Evolutionary conservation across 2,888 invertebrate species (phyloP).

Genomic region (Drosophila rubida): DNA sequence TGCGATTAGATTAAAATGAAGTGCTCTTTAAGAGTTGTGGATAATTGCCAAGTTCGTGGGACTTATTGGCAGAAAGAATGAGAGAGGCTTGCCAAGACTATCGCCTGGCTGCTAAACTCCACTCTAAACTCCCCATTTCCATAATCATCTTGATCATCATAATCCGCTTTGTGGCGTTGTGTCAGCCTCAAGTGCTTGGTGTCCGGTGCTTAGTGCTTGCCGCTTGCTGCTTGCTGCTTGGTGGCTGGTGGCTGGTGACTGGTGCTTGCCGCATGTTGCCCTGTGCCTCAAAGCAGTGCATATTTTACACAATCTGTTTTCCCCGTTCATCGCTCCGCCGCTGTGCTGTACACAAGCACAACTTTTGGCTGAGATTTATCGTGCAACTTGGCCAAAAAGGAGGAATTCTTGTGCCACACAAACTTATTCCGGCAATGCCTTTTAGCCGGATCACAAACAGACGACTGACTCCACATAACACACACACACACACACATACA

Average conservation of each 20-base stretch:
- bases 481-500: not conserved
- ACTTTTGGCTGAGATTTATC: constrained; percentile 74
- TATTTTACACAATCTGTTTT: constrained; percentile 70
- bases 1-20: constrained; percentile 26
- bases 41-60: constrained; percentile 35
- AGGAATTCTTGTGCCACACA: constrained; percentile 49
- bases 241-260: constrained; percentile 21
- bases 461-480: constrained; percentile 3
- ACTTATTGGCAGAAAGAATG: constrained; percentile 25
- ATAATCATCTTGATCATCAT: constrained; percentile 69
- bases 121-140: constrained; percentile 10
- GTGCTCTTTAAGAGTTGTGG: constrained; percentile 20
- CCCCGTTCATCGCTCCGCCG: not conserved
- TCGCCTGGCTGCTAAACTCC: not conserved
- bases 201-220: constrained; percentile 23
- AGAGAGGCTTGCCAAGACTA: constrained; percentile 23
- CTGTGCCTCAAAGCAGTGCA: constrained; percentile 55
- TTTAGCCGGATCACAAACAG: constrained; percentile 43
- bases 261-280: constrained; percentile 27
- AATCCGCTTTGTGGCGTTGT: constrained; percentile 75
- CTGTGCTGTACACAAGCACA: constrained; percentile 29
- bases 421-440: constrained; percentile 69
- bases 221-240: constrained; percentile 24
- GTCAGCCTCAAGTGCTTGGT: constrained; percentile 59
- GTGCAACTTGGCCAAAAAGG: constrained; percentile 60